Conservation (phyloP, 2,888 invertebrate species). For the Agrotis clavis region DNA sequence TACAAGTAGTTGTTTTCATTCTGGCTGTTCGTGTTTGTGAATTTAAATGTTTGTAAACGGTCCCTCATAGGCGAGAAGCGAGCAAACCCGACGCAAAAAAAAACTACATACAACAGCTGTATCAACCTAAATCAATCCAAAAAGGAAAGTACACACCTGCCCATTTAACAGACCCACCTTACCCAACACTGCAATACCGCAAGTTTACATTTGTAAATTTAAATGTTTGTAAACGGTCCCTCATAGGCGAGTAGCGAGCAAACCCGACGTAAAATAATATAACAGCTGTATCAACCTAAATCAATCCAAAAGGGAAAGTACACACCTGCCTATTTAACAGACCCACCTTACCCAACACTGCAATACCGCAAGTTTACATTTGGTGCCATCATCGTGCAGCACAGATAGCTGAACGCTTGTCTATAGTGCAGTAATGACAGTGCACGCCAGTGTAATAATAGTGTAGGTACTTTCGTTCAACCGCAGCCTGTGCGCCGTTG, state of each 20-base stretch:
- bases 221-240: too few species aligned
- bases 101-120: too few species aligned
- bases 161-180: slow-evolving; percentile 41
- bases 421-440: slow-evolving; percentile 50
- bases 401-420: slow-evolving; percentile 50
- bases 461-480: slow-evolving; percentile 59
- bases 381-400: slow-evolving; percentile 55
- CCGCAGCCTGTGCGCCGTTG: slow-evolving; percentile 54
- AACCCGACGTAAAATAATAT: too few species aligned
- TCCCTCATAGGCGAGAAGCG: too few species aligned
- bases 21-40: too few species aligned
- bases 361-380: slow-evolving; percentile 52
- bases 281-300: slow-evolving; percentile 1
- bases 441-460: slow-evolving; percentile 53
- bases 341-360: slow-evolving; percentile 48
- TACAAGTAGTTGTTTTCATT: too few species aligned
- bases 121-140: slow-evolving; percentile 17
- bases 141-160: slow-evolving; percentile 52
- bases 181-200: slow-evolving; percentile 49
- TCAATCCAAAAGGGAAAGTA: slow-evolving; percentile 54
- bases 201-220: slow-evolving; percentile 49
- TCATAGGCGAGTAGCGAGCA: too few species aligned
- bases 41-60: too few species aligned
- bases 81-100: too few species aligned
- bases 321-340: slow-evolving; percentile 18